Evolutionary conservation across 2,797 vertebrate species (phyloP).

Genomic region (Rhadinocentrus ornatus): DNA sequence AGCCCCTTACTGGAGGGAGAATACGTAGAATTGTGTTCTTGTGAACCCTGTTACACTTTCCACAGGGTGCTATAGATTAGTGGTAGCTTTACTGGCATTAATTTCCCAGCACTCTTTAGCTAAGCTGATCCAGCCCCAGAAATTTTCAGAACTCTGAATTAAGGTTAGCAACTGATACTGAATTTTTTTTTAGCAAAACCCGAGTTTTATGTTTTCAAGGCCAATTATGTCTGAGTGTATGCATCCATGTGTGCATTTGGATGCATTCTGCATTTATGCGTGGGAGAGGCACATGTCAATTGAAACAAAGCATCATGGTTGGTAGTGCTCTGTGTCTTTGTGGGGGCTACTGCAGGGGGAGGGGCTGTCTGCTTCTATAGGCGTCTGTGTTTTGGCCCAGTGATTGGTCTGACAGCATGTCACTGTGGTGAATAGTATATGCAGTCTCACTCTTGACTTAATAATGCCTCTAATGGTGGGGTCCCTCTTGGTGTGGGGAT

Average conservation of each 20-base stretch:
- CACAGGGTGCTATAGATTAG: constrained; percentile 24
- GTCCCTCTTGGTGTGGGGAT: constrained; percentile 56
- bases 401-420: constrained; percentile 80
- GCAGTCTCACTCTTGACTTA: constrained; percentile 65
- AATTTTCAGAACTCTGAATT: constrained; percentile 20
- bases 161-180: constrained; percentile 25
- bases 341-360: constrained; percentile 66
- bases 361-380: constrained; percentile 76
- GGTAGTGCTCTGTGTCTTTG: constrained; percentile 53
- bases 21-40: constrained; percentile 46
- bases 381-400: constrained; percentile 64
- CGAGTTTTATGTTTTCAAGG: constrained; percentile 34
- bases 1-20: constrained; percentile 52
- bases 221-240: constrained; percentile 35
- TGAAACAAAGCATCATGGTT: constrained; percentile 68
- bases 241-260: constrained; percentile 30
- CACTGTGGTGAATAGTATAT: constrained; percentile 63
- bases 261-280: constrained; percentile 42
- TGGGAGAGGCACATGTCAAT: constrained; percentile 67
- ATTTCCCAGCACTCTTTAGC: constrained; percentile 25
- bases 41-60: constrained; percentile 52
- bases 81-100: constrained; percentile 19
- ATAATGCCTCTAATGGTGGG: constrained; percentile 72
- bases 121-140: constrained; percentile 8
- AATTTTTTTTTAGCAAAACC: constrained; percentile 12